Base-by-base conservation (phyloP, 2,888 invertebrate genomes). In the Metacarcinus magister region DNA sequence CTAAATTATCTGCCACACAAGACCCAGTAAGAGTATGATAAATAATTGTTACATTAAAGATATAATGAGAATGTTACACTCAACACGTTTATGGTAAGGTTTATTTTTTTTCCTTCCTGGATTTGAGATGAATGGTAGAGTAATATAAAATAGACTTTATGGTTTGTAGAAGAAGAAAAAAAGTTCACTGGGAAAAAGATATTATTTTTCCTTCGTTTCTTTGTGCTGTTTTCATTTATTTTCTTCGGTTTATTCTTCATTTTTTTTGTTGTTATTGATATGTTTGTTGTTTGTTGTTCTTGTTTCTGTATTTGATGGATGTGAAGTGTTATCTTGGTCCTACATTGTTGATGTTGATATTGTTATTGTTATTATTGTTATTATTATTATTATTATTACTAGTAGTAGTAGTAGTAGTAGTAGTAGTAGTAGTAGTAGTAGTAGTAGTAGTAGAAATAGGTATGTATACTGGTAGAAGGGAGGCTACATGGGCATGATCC, bases 401-500 rank as follows among this genome's bases (percentile, higher is more conserved):
- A 75, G n/a, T 75, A 75, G n/a, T 75, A n/a, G n/a, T 8, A 75
- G 75, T 75, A 75, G 75, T 75, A 75, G 75, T 75, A 75, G 75
- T 75, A 75, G 28, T 75, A 75, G 75, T 75, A 75, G 75, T 28
- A 75, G 28, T 75, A 75, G 75, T 75, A 75, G 75, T 75, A 75
- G 75, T 75, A 75, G 75, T 75, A 28, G 75, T 75, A 28, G 75
- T 75, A 28, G 75, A 0, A 67, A 13, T 67, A 23, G 48, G 8
- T 8, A 13, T 8, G 2, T 48, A 13, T 3, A 8, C 8, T 0
- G 8, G 48, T 8, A 48, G 48, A 48, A 13, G 13, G 10, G 48
- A 48, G 10, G 48, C 8, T 13, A 13, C 8, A 13, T 48, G 48
- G 48, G 0, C 8, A 13, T 48, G 48, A 13, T 0, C 3, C 13